These are phyloP conservation scores for Busseola fusca DNA, from an alignment of 2,888 invertebrate species.

Conservation along the genomic window DNA sequence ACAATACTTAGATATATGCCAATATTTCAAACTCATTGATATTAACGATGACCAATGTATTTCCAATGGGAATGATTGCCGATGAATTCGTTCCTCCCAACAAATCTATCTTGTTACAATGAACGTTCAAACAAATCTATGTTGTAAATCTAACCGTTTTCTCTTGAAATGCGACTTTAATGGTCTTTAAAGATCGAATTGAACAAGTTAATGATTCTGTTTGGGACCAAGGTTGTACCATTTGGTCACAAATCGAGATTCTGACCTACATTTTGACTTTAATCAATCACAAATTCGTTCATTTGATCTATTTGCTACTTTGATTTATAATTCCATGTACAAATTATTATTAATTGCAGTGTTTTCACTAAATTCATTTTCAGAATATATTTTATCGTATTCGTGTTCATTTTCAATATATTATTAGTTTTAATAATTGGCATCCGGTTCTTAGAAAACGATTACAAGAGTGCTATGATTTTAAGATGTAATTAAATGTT, in stretches of 20 bases:
- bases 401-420: slow-evolving; percentile 14
- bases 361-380: slow-evolving; percentile 6
- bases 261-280: slow-evolving; percentile 54
- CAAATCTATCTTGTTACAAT: slow-evolving; percentile 53
- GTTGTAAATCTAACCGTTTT: slow-evolving; percentile 50
- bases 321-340: background rate
- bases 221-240: slow-evolving; percentile 48
- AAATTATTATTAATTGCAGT: background rate
- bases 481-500: slow-evolving; percentile 49
- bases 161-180: slow-evolving; percentile 57
- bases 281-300: slow-evolving; percentile 47
- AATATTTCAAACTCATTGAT: slow-evolving; percentile 35
- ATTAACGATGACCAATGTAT: slow-evolving; percentile 35
- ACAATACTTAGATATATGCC: no score
- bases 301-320: slow-evolving; percentile 23
- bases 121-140: slow-evolving; percentile 44
- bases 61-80: slow-evolving; percentile 30
- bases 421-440: slow-evolving; percentile 27
- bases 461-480: slow-evolving; percentile 28
- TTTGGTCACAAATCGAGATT: slow-evolving; percentile 49
- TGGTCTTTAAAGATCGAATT: slow-evolving; percentile 56
- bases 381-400: slow-evolving; percentile 9
- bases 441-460: slow-evolving; percentile 44
- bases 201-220: slow-evolving; percentile 53
- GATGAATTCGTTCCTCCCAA: slow-evolving; percentile 40